Base-by-base conservation (phyloP, 2,888 invertebrate genomes). In the Catocala sponsa region DNA sequence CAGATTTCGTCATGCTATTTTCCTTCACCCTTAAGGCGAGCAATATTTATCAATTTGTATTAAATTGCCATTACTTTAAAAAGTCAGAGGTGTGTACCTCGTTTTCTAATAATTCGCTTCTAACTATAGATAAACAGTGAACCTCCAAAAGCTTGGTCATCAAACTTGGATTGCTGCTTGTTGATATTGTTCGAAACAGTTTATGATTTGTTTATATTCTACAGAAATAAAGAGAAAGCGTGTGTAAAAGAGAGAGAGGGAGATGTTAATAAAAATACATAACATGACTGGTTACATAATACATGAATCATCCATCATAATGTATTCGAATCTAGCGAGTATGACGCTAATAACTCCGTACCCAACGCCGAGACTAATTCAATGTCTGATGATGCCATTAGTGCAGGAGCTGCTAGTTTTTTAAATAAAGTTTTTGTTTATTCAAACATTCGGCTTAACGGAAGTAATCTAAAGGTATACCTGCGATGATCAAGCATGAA, bases 381-480 rank as follows among this genome's bases (percentile, higher is more conserved):
- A 78, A 84, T 75, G 80, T 77, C 74, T 82, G 84, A 88, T 87
- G 87, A 87, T 86, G 82, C 81, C 80, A 88, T 88, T 87, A 88
- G 79, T 65, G 59, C 77, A 70, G 78, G 81, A 83, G 80, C 75
- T 64, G 70, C 71, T 65, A 32, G 57, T 68, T 74, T 83, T 85
- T 78, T 81, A 64, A 63, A 63, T 63, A 52, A 65, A 55, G 56
- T 76, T 79, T 73, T 79, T 79, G 71, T 74, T 74, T 72, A 72
- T 69, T 58, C 61, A 74, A 69, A 70, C 64, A 75, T 70, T 69
- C 32, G 59, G 59, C 67, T 43, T 57, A 60, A 50, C 78, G 79
- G 79, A 78, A 78, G 76, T 67, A 54, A 72, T 72, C 62, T 68
- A 38, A 42, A 48, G 53, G 65, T 55, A 7, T 33, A 32, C 44